Base-by-base conservation (phyloP, 2,797 vertebrate genomes). In the Nasua narica region DNA sequence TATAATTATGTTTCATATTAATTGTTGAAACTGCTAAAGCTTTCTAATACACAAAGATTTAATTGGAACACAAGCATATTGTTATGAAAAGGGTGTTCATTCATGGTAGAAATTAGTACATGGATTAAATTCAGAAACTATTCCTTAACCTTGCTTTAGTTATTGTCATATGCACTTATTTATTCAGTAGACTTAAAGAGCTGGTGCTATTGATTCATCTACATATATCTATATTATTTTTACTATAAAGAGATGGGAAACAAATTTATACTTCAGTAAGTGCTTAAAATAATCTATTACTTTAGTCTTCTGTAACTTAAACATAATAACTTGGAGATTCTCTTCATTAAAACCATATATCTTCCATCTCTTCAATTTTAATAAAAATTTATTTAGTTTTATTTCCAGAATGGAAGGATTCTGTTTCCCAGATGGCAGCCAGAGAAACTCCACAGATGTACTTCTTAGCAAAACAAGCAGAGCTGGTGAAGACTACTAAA, bases 21-120 rank as follows among this genome's bases (percentile, higher is more conserved):
- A 97, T 16, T 67, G 29, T 67, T 13, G 0, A 90, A 8, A 46
- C 7, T 95, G 50, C 50, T 81, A 69, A 83, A 88, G 74, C 37
- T 87, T 97, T 90, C 54, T 84, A 78, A 13, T 87, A 23, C n/a
- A 88, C 25, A 94, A 52, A 90, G 85, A 96, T 90, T 88, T 90
- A 93, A 48, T 89, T 74, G 67, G 52, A 95, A 97, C 67, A 93
- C 32, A 82, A 83, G 21, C 13, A 14, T 77, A 23, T 76, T 82
- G 85, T 94, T 93, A 48, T 43, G n/a, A 88, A 89, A 96, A 92
- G 83, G 77, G 2, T 62, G 52, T 85, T 97, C 27, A 91, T 67
- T 96, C 78, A 83, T 91, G 77, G 89, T 97, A 90, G 92, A 97
- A 97, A 97, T 97, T 91, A 94, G 69, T 52, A 69, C 83, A 97